Base-by-base conservation (phyloP, 2,888 invertebrate genomes). In the Heteromyza rotundicornis region DNA sequence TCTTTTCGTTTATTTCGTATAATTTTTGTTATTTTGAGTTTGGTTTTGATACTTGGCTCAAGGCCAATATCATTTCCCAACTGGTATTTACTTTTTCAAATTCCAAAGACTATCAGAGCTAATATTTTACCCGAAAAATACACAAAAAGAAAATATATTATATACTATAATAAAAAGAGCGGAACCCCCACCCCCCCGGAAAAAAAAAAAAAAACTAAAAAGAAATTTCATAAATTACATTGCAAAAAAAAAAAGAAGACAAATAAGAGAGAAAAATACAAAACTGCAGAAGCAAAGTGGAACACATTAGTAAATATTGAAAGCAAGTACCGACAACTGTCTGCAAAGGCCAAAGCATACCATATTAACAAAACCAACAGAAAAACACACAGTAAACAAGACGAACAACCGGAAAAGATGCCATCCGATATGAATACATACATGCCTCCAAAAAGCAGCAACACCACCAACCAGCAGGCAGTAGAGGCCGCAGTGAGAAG, bases 261-360 rank as follows among this genome's bases (percentile, higher is more conserved):
- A 14, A 40, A n/a, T n/a, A n/a, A 5, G 32, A 12, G 12, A 8
- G 12, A 8, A 5, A 32, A 5, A 32, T 8, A 32, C 5, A 32
- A 32, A 32, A 32, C 7, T 12, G 40, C 40, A 40, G 14, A 40
- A 40, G 10, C 10, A 40, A 40, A 40, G n/a, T 40, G n/a, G 40
- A 40, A n/a, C 40, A 40, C 40, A 40, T 40, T 40, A 40, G 40
- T n/a, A n/a, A 40, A 40, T 40, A 40, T 40, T 40, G 40, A 40
- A 40, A 40, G 14, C 40, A 40, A 40, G 40, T n/a, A 40, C 10
- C 14, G 40, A 40, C 5, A 40, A 40, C 10, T 27, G 10, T n/a
- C n/a, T 40, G 40, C n/a, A 40, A 40, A n/a, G 40, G n/a, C n/a
- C n/a, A n/a, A 14, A 3, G 3, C 10, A 3, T 7, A 40, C 40